phyloP scores from a whole-genome alignment of 2,888 invertebrate genomes.

The Perizoma flavofasciatum region DNA sequence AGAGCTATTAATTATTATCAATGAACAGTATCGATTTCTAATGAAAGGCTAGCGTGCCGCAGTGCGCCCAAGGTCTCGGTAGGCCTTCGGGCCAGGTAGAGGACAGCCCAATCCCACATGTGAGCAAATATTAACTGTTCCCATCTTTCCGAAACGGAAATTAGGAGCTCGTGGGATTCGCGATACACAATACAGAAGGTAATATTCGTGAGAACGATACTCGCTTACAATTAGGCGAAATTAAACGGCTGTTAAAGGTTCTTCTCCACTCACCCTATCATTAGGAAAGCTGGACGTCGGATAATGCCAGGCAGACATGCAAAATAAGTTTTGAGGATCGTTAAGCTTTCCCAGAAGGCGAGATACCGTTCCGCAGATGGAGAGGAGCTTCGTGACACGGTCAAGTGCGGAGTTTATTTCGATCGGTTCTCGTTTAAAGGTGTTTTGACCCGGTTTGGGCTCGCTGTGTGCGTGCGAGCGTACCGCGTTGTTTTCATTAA shows the following conservation, averaged over 20 bases:
- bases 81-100: slow-evolving; percentile 56
- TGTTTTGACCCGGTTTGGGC: slow-evolving; percentile 80
- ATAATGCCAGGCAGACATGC: slow-evolving; percentile 79
- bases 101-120: slow-evolving; percentile 58
- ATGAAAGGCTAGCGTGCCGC: slow-evolving; percentile 65
- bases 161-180: slow-evolving; percentile 75
- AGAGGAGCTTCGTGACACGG: slow-evolving; percentile 75
- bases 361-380: slow-evolving; percentile 81
- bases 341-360: slow-evolving; percentile 80
- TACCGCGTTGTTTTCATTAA: slow-evolving; percentile 76
- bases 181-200: slow-evolving; percentile 65
- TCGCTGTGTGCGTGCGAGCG: slow-evolving; percentile 63
- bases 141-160: slow-evolving; percentile 68
- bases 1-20: slow-evolving; percentile 74
- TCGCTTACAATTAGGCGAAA: slow-evolving; percentile 77
- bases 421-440: slow-evolving; percentile 78
- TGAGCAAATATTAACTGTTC: slow-evolving; percentile 63
- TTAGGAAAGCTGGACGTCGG: slow-evolving; percentile 66
- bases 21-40: slow-evolving; percentile 74
- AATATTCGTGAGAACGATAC: slow-evolving; percentile 80
- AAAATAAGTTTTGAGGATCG: slow-evolving; percentile 76
- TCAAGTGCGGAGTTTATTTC: slow-evolving; percentile 78
- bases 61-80: slow-evolving; percentile 62
- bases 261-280: slow-evolving; percentile 75
- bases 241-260: slow-evolving; percentile 72